Percentiles rank a stretch among this genome's conserved stretches.
These are phyloP conservation scores for Myotis myotis DNA, from an alignment of 2,797 vertebrate species.

Conservation along the genomic window DNA sequence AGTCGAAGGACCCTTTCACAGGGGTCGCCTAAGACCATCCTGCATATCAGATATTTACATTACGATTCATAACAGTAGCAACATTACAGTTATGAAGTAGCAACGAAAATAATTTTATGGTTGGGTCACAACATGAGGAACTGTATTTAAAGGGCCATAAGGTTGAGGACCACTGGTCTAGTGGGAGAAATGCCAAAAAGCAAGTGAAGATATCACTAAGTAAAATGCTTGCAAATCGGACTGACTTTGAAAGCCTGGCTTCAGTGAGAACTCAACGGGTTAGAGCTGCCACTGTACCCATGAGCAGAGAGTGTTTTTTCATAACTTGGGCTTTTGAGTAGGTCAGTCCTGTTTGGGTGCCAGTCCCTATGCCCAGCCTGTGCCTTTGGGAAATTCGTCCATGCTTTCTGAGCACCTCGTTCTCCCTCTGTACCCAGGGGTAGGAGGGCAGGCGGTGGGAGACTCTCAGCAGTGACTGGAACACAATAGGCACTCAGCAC, in stretches of 20 bases:
- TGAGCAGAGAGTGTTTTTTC: background rate
- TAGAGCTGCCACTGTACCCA: background rate
- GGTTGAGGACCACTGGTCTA: background rate
- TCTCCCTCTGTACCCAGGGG: background rate
- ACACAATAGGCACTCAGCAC: background rate
- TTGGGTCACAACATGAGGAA: too few relatives aligned
- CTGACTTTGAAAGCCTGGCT: background rate
- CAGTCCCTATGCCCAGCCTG: background rate
- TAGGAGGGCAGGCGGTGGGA: accelerated
- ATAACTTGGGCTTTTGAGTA: background rate
- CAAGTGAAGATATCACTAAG: background rate
- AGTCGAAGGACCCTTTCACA: too few relatives aligned
- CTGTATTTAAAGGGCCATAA: too few relatives aligned
- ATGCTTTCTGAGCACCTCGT: background rate
- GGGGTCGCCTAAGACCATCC: too few relatives aligned
- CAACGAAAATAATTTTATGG: too few relatives aligned
- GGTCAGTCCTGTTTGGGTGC: background rate
- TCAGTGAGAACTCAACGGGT: background rate
- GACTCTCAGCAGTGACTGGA: background rate
- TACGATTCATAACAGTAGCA: too few relatives aligned
- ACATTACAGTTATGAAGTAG: too few relatives aligned
- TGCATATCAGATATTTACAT: too few relatives aligned
- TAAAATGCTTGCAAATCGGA: background rate
- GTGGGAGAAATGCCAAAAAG: background rate
- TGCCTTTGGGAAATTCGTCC: too few relatives aligned